These are phyloP conservation scores for Antechinus flavipes DNA, from an alignment of 2,113 vertebrate genomes.

Conservation along the genomic window DNA sequence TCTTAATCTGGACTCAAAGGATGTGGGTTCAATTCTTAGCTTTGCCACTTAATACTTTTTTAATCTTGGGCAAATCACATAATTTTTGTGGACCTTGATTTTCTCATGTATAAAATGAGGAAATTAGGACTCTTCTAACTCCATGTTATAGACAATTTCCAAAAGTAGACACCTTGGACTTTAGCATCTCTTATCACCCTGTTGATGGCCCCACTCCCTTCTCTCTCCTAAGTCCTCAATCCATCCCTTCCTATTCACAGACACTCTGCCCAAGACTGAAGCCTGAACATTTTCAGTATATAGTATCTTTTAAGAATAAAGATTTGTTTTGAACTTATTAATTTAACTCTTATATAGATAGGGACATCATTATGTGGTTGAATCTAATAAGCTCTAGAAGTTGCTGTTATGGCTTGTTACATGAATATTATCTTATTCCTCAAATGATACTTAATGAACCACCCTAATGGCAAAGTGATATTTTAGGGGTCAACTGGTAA, in stretches of 20 bases:
- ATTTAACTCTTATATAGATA: background rate
- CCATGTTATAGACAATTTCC: background rate
- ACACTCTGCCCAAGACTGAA: background rate
- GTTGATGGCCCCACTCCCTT: background rate
- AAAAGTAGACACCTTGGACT: background rate
- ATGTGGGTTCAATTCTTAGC: background rate
- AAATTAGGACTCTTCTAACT: background rate
- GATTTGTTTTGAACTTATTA: background rate
- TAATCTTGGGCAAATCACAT: background rate
- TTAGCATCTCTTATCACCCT: background rate
- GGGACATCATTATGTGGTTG: background rate
- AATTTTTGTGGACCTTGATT: background rate
- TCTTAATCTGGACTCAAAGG: background rate
- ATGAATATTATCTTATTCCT: slow-evolving; percentile 17
- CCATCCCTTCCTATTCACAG: background rate
- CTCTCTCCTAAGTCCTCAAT: background rate
- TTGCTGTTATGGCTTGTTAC: slow-evolving; percentile 11
- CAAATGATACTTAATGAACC: slow-evolving; percentile 1
- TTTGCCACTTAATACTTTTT: background rate
- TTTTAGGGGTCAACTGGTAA: background rate
- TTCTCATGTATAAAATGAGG: background rate
- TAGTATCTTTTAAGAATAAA: background rate
- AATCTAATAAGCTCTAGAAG: background rate
- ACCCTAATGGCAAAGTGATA: slow-evolving; percentile 17
- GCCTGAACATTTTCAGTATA: background rate